phyloP scores from a whole-genome alignment of 2,797 vertebrate species.

The Rhincodon typus region DNA sequence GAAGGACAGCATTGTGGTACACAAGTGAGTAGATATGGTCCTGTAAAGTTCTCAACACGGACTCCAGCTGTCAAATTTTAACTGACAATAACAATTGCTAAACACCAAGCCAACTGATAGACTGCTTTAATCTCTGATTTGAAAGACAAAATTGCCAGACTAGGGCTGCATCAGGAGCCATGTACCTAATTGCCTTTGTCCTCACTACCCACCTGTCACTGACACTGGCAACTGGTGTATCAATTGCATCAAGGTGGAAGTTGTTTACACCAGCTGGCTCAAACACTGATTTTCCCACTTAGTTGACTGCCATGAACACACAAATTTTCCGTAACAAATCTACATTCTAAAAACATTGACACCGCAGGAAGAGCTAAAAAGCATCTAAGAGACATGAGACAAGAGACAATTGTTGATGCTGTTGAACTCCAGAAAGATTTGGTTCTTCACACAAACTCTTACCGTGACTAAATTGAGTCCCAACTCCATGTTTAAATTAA shows the following conservation, averaged over 20 bases:
- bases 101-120: neutral
- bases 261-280: neutral
- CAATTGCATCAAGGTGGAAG: neutral
- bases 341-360: neutral
- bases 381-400: neutral
- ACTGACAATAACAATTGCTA: neutral
- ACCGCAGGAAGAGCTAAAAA: neutral
- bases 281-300: neutral
- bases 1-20: neutral
- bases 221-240: neutral
- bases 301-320: neutral
- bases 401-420: neutral
- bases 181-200: neutral
- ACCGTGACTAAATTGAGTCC: neutral
- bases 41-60: neutral
- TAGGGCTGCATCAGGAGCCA: neutral
- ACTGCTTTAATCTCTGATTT: neutral
- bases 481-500: neutral
- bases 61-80: neutral
- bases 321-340: neutral
- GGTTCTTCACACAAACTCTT: neutral
- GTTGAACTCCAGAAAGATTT: neutral
- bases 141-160: neutral
- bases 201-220: neutral
- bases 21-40: neutral